phyloP scores from a whole-genome alignment of 2,797 vertebrate genomes.

The Prunella strophiata region DNA sequence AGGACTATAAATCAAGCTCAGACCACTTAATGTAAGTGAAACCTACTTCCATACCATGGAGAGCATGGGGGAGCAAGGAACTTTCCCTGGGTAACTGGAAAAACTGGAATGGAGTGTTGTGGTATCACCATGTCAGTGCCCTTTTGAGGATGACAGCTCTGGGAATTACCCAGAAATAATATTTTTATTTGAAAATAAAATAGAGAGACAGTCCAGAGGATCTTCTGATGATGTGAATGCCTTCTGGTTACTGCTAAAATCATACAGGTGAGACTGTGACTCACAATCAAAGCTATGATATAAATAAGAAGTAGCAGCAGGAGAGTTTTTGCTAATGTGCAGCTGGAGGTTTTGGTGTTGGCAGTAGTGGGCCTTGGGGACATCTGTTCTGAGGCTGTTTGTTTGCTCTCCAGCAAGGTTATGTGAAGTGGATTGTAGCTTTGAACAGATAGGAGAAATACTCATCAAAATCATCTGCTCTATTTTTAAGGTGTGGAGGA shows the following conservation, averaged over 20 bases:
- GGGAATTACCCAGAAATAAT: background rate
- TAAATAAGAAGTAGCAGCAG: background rate
- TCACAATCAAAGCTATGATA: background rate
- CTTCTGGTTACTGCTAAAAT: background rate
- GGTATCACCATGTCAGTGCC: background rate
- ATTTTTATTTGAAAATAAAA: background rate
- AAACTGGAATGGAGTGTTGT: background rate
- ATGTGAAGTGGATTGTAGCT: background rate
- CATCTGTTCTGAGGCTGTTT: background rate
- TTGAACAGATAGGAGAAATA: background rate
- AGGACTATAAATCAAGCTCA: background rate
- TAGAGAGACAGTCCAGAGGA: background rate
- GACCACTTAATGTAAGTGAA: background rate
- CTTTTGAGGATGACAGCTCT: background rate
- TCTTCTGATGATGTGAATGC: background rate
- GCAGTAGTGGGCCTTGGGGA: background rate
- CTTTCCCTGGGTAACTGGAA: background rate
- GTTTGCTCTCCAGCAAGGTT: background rate
- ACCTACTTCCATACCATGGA: background rate
- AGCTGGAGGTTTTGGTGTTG: background rate
- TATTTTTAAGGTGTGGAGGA: background rate
- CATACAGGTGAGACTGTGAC: background rate
- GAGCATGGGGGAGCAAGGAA: background rate
- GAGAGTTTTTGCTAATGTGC: background rate
- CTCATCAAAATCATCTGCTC: background rate